Base-by-base conservation (phyloP, 2,797 vertebrate genomes). In the Pogonophryne albipinna region DNA sequence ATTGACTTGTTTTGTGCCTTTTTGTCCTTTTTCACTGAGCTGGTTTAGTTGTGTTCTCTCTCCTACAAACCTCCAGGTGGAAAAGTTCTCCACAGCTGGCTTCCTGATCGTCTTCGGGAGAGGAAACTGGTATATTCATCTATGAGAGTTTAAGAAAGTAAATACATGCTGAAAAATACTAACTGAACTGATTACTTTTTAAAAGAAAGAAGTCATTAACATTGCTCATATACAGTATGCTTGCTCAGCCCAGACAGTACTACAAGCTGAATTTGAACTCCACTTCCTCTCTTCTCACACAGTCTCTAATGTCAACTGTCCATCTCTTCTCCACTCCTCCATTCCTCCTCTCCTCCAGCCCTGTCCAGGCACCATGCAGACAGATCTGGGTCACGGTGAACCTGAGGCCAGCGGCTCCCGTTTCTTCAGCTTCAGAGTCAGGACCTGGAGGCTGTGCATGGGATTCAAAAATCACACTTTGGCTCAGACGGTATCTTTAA, bases 311-410 rank as follows among this genome's bases (percentile, higher is more conserved):
- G 55, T 74, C 76, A 46, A 41, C 17, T 14, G 11, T 70, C 62
- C 12, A 6, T 73, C 76, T 71, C 27, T n/a, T n/a, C 34, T 66
- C n/a, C n/a, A n/a, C n/a, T n/a, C n/a, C n/a, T 66, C n/a, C n/a
- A n/a, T n/a, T n/a, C n/a, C n/a, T n/a, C n/a, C n/a, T n/a, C 74
- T 74, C 64, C 51, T 60, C 61, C 73, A 46, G 20, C 65, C 46
- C 47, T 23, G 50, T 80, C 58, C 74, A 76, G 78, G 71, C 70
- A 71, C 45, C 82, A 59, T 17, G 72, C 53, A 70, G 89, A 92
- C 82, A 87, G 83, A 94, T 90, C 56, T 91, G 85, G 92, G 92
- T 90, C 91, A 87, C 13, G 46, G 69, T n/a, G 84, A 94, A 94
- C 85, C 85, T 71, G 91, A 94, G 90, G 83, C 85, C 80, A 78